Percentiles rank a stretch among this genome's conserved stretches.
Conservation (phyloP, 2,888 invertebrate genomes). For the Scaptomyza flava region DNA sequence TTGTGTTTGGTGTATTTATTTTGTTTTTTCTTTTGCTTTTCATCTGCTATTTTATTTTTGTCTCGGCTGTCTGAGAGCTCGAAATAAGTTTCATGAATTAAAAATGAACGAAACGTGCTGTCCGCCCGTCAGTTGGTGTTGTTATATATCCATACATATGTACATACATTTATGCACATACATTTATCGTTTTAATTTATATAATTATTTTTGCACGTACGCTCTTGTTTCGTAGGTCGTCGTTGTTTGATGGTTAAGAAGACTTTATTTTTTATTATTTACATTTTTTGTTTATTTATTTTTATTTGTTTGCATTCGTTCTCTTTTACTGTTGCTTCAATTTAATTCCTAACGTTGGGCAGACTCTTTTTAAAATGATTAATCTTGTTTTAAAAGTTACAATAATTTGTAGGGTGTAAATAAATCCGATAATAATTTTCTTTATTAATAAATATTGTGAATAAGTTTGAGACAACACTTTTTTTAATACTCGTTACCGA, state of each 20-base stretch:
- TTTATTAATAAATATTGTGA: no score
- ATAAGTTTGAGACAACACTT: no score
- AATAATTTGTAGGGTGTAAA: no score
- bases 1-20: conserved; percentile 3
- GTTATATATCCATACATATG: conserved; percentile 1
- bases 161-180: neutral
- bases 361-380: no score
- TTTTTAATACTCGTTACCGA: no score
- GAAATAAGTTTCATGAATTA: conserved; percentile 78
- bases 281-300: conserved; percentile 2
- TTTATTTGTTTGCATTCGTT: conserved; percentile 5
- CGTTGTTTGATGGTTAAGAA: conserved; percentile 7
- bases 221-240: neutral
- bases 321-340: neutral
- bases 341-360: neutral
- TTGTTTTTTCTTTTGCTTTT: conserved; percentile 32
- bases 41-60: conserved; percentile 38
- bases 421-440: no score
- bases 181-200: conserved; percentile 18
- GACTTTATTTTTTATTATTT: conserved; percentile 16
- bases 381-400: no score
- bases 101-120: conserved; percentile 65
- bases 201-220: conserved; percentile 28
- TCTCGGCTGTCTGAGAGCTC: conserved; percentile 20
- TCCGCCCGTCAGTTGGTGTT: conserved; percentile 21